Evolutionary conservation across 2,888 invertebrate species (phyloP).

Genomic region (Idaea biselata): DNA sequence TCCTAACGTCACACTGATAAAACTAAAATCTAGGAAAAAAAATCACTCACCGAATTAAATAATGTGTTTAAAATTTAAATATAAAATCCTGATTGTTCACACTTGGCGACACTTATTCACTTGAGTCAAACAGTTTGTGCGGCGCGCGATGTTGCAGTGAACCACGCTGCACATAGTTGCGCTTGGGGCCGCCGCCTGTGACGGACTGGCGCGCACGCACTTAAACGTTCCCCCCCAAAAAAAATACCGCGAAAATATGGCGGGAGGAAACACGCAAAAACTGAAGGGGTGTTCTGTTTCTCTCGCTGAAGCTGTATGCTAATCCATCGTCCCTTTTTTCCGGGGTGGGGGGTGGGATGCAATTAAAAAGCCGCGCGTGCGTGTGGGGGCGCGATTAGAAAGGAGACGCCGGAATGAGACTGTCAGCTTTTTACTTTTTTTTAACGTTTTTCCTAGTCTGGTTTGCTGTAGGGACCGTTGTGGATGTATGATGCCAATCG

Average conservation of each 20-base stretch:
- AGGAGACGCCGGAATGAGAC: constrained; percentile 75
- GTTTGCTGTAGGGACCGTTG: constrained; percentile 38
- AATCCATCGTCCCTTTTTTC: constrained; percentile 79
- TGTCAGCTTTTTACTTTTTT: constrained; percentile 54
- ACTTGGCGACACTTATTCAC: constrained; percentile 50
- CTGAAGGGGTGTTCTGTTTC: constrained; percentile 71
- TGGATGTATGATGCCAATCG: constrained; percentile 53
- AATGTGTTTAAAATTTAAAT: constrained; percentile 28
- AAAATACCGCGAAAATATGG: constrained; percentile 72
- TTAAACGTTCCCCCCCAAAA: constrained; percentile 50
- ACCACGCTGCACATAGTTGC: constrained; percentile 35
- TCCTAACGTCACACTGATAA: constrained; percentile 66
- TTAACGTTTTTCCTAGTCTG: constrained; percentile 78
- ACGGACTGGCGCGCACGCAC: constrained; percentile 68
- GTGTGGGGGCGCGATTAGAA: constrained; percentile 78
- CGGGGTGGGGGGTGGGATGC: constrained; percentile 69
- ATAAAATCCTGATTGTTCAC: constrained; percentile 34
- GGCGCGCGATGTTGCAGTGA: constrained; percentile 11
- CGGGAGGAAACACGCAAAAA: constrained; percentile 73
- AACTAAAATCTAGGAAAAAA: constrained; percentile 46
- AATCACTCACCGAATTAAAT: constrained; percentile 27
- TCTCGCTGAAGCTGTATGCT: constrained; percentile 76
- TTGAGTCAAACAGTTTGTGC: constrained; percentile 10
- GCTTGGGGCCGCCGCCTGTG: constrained; percentile 75
- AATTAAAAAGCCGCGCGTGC: constrained; percentile 80